Conservation (phyloP, 2,797 vertebrate species). For the Melopsittacus undulatus region DNA sequence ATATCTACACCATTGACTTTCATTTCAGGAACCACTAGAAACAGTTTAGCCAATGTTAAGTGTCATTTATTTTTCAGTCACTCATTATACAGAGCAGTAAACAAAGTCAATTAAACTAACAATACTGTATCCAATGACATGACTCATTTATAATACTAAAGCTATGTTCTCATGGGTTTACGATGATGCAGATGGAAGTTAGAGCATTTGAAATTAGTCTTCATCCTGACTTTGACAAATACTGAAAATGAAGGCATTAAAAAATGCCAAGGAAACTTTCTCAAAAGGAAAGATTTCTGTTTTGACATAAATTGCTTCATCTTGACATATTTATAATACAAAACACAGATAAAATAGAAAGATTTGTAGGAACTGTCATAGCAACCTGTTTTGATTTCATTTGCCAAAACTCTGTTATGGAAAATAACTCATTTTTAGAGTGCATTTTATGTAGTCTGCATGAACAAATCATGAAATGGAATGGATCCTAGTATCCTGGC, state of each 20-base stretch:
- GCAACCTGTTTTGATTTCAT: not conserved
- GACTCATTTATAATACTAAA: not conserved
- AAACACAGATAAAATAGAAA: conserved; percentile 27
- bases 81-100: not conserved
- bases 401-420: not conserved
- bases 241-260: not conserved
- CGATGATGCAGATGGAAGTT: not conserved
- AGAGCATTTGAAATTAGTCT: not conserved
- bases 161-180: not conserved
- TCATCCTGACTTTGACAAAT: not conserved
- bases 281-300: not conserved
- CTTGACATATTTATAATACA: conserved; percentile 31
- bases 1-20: not conserved
- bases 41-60: not conserved
- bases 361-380: conserved; percentile 4
- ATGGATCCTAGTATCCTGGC: not conserved
- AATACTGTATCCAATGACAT: conserved; percentile 1
- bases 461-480: not conserved
- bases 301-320: conserved; percentile 17
- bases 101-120: conserved; percentile 7
- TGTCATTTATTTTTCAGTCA: conserved; percentile 47
- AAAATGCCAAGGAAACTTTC: not conserved
- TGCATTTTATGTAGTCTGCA: not conserved
- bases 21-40: not conserved
- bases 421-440: not conserved